phyloP scores from a whole-genome alignment of 2,113 vertebrate genomes.

The human (Homo sapiens) region GRCh38 chr9:37433501-37434000 shows the following conservation, averaged over 20 bases:
- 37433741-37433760: neutral
- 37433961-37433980: neutral
- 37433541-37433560: neutral
- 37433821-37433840: neutral
- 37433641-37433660: too few relatives aligned
- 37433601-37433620: neutral
- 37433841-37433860: neutral
- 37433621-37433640: neutral
- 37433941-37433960: neutral
- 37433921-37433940: neutral
- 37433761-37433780: neutral
- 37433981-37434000: neutral
- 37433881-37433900: neutral
- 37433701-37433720: neutral
- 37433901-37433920: conserved; percentile 5
- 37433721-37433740: neutral
- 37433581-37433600: neutral
- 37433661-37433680: accelerated
- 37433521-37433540: neutral
- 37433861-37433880: neutral
- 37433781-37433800: neutral
- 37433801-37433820: neutral
- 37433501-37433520: too few relatives aligned
- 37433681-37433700: neutral
- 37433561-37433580: neutral